Percentiles rank a stretch among this genome's conserved stretches.
phyloP scores from a whole-genome alignment of 2,113 vertebrate genomes.

The Larimichthys crocea region DNA sequence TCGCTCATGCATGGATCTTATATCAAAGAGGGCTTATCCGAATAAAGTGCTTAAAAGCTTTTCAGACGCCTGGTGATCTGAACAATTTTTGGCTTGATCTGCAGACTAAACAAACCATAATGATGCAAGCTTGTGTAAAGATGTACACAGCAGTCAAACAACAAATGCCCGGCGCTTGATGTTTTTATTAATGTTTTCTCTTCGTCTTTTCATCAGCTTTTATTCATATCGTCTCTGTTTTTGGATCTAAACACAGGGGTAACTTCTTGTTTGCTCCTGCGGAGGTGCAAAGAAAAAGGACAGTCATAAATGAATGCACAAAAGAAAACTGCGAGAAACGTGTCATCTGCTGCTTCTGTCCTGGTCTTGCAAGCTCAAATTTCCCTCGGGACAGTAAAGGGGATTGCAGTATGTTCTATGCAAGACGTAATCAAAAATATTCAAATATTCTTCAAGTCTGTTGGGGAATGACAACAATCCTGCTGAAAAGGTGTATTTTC shows the following conservation, averaged over 20 bases:
- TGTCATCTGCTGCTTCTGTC: conserved; percentile 55
- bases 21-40: conserved; percentile 82
- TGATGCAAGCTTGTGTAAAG: conserved; percentile 84
- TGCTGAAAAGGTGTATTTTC: conserved; percentile 76
- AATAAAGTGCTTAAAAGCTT: conserved; percentile 85
- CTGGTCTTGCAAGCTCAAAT: conserved; percentile 59
- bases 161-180: conserved; percentile 77
- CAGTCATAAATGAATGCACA: conserved; percentile 45
- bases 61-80: conserved; percentile 82
- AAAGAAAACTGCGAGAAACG: background rate
- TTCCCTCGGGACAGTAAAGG: conserved; percentile 62
- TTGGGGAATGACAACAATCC: conserved; percentile 59
- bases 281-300: conserved; percentile 61
- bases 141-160: conserved; percentile 75
- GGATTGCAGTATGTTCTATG: conserved; percentile 53
- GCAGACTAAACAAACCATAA: conserved; percentile 82
- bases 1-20: conserved; percentile 75
- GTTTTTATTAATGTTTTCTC: conserved; percentile 81
- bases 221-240: conserved; percentile 24
- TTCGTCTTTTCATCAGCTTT: conserved; percentile 62
- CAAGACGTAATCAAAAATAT: conserved; percentile 74
- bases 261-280: conserved; percentile 59
- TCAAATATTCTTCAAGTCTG: conserved; percentile 63
- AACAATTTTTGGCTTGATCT: conserved; percentile 81
- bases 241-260: conserved; percentile 39